These are phyloP conservation scores for Hypocryptadius cinnamomeus DNA, from an alignment of 2,113 vertebrate species.

Conservation along the genomic window DNA sequence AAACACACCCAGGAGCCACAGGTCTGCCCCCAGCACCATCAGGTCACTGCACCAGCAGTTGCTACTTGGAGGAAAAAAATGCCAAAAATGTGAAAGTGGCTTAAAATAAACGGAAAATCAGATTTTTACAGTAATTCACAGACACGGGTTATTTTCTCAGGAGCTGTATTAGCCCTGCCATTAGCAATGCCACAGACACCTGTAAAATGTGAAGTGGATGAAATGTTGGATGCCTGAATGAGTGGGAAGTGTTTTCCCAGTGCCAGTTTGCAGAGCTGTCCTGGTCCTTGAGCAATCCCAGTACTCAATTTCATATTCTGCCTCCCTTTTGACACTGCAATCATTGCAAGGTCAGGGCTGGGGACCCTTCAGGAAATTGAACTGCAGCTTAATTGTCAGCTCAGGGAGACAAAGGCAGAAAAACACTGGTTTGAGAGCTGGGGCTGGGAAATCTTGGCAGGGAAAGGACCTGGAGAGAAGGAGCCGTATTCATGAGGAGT, in stretches of 20 bases:
- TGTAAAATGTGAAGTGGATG: not conserved
- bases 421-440: not conserved
- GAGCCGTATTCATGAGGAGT: not conserved
- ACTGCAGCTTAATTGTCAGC: not conserved
- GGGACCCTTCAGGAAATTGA: not conserved
- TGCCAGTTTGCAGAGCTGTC: not conserved
- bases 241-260: not conserved
- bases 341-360: slow-evolving; percentile 15
- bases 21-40: not conserved
- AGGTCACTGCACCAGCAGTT: not conserved
- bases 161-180: not conserved
- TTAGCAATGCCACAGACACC: not conserved
- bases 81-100: not conserved
- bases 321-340: not conserved
- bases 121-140: not conserved
- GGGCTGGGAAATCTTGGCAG: not conserved
- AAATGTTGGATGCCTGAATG: not conserved
- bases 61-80: not conserved
- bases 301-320: not conserved
- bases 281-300: not conserved
- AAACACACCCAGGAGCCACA: not conserved
- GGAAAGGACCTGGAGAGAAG: not conserved
- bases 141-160: not conserved
- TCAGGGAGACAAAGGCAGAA: not conserved
- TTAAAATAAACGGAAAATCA: not conserved